phyloP scores from a whole-genome alignment of 2,797 vertebrate species.

The Fringilla coelebs region DNA sequence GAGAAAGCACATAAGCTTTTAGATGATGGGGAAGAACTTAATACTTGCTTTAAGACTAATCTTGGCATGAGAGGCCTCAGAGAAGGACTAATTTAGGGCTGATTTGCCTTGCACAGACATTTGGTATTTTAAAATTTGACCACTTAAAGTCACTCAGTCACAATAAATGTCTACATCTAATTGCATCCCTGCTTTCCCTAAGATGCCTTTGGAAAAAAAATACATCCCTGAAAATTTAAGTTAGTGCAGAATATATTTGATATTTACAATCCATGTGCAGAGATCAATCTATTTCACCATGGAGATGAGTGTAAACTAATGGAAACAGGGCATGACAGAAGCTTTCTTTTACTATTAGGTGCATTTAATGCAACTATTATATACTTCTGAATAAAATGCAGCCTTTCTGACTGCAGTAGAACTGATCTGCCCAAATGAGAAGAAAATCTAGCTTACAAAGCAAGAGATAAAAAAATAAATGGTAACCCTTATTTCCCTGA shows the following conservation, averaged over 20 bases:
- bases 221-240: background rate
- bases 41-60: background rate
- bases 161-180: background rate
- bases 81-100: background rate
- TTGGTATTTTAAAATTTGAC: background rate
- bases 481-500: background rate
- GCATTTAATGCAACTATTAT: background rate
- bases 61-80: background rate
- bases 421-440: background rate
- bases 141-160: background rate
- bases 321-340: background rate
- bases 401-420: background rate
- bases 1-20: background rate
- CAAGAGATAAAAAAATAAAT: background rate
- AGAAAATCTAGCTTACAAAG: background rate
- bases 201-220: background rate
- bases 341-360: background rate
- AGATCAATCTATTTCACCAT: background rate
- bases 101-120: background rate
- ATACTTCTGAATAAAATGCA: background rate
- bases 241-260: background rate
- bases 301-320: background rate
- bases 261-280: background rate
- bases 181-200: background rate
- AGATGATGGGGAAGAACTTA: background rate